Conservation (phyloP, 2,888 invertebrate genomes). For the Sthenelais limicola region DNA sequence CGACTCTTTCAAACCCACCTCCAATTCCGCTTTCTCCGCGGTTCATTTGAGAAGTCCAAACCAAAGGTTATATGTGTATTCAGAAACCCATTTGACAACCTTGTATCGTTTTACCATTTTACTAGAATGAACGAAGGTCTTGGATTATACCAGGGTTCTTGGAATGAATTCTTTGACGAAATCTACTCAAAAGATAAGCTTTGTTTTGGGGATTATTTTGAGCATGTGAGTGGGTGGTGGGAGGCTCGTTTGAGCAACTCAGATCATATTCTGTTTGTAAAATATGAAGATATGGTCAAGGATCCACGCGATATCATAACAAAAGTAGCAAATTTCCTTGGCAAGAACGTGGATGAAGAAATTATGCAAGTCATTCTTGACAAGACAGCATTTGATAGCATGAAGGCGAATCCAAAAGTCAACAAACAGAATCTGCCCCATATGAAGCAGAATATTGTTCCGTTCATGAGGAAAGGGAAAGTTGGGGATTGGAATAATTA, state of each 20-base stretch:
- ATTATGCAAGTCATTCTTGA: conserved; percentile 46
- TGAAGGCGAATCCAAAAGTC: conserved; percentile 44
- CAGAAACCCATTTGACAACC: conserved; percentile 13
- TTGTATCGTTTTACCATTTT: conserved; percentile 24
- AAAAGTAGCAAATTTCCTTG: conserved; percentile 54
- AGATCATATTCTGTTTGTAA: conserved; percentile 30
- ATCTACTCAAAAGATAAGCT: conserved; percentile 13
- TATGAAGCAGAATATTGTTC: conserved; percentile 13
- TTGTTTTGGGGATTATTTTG: conserved; percentile 20
- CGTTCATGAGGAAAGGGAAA: conserved; percentile 50
- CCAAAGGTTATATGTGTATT: conserved; percentile 12
- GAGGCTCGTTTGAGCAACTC: conserved; percentile 3
- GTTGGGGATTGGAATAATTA: conserved; percentile 44
- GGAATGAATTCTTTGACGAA: conserved; percentile 9
- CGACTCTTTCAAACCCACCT: conserved; percentile 47
- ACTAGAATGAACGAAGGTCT: background rate
- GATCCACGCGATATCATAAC: conserved; percentile 50
- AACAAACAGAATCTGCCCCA: conserved; percentile 21
- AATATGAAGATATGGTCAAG: conserved; percentile 41
- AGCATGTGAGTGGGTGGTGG: conserved; percentile 39
- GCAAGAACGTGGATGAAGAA: conserved; percentile 44
- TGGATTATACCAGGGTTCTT: background rate
- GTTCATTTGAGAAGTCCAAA: conserved; percentile 42
- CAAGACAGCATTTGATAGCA: conserved; percentile 46
- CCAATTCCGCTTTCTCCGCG: conserved; percentile 5